Percentiles rank a stretch among this genome's conserved stretches.
These are phyloP conservation scores for Coracias cyanogaster DNA, from an alignment of 2,797 vertebrate species.

Conservation along the genomic window DNA sequence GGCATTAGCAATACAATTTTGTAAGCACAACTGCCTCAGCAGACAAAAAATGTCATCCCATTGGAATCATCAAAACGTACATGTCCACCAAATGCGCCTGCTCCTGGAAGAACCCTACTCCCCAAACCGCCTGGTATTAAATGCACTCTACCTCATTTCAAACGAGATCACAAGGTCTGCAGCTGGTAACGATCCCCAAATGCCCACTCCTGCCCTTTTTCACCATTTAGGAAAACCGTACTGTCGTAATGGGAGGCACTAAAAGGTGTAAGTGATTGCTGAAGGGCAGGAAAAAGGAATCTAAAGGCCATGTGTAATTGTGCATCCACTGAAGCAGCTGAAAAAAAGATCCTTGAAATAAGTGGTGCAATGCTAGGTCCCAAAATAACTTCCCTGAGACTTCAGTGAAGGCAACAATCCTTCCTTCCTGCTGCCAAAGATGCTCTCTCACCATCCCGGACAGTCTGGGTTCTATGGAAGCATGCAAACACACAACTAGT, in stretches of 20 bases:
- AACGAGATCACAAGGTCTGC: background rate
- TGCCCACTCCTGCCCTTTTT: background rate
- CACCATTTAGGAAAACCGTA: background rate
- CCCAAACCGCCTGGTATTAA: background rate
- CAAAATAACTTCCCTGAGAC: background rate
- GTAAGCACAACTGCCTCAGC: slow-evolving; percentile 12
- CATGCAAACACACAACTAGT: background rate
- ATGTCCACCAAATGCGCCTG: background rate
- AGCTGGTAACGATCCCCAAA: background rate
- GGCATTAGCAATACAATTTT: background rate
- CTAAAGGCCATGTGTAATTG: background rate
- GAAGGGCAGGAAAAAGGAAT: background rate
- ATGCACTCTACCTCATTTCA: background rate
- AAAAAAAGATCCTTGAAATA: background rate
- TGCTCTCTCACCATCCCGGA: background rate
- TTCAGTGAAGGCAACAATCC: background rate
- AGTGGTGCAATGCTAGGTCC: background rate
- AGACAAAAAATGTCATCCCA: slow-evolving; percentile 20
- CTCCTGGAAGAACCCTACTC: background rate
- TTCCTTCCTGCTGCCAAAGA: background rate
- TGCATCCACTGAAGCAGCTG: background rate
- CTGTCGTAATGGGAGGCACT: background rate
- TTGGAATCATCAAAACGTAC: background rate
- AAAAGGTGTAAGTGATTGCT: background rate
- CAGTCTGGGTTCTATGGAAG: background rate